Base-by-base conservation (phyloP, 2,888 invertebrate species). In the Choreutis nemorana region DNA sequence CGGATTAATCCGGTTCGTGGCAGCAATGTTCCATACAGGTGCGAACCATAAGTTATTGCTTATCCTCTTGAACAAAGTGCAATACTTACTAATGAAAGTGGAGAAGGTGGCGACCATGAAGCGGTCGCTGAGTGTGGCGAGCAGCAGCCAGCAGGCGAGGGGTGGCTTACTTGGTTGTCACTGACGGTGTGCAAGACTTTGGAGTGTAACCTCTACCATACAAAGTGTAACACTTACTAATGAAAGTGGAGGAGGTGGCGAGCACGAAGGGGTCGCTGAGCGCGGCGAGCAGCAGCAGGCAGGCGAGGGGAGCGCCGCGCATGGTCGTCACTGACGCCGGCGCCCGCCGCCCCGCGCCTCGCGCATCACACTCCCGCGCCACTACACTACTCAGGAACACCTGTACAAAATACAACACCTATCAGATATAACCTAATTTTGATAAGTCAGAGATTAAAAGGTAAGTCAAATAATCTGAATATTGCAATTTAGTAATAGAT, bases 251-350 rank as follows among this genome's bases (percentile, higher is more conserved):
- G 13, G 30, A 25, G 23, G 31, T 26, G 11, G 33, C 36, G 37
- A 59, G 45, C 33, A 51, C 41, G 37, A 50, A 49, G 29, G 18
- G 14, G 12, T 29, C 28, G 16, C 31, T 18, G 13, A 39, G 23
- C 15, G 22, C 27, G 40, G 55, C 62, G 35, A 67, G 56, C 48
- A 55, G 45, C 45, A 63, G 55, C 39, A 53, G 39, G 45, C 42
- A 46, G 41, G 47, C 48, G 39, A 58, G 51, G 54, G 52, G 53
- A 46, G 55, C 57, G 61, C 58, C 58, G 61, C 63, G 71, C 77
- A 77, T 77, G 66, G 55, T 77, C 68, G 50, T 65, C 71, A 71
- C 60, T 70, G 65, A 65, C 72, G 73, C 75, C 67, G 59, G 59
- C 67, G 65, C 68, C 64, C 60, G 56, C 67, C 60, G 62, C 66